phyloP scores from a whole-genome alignment of 2,113 vertebrate genomes.

The Heterochromis multidens region DNA sequence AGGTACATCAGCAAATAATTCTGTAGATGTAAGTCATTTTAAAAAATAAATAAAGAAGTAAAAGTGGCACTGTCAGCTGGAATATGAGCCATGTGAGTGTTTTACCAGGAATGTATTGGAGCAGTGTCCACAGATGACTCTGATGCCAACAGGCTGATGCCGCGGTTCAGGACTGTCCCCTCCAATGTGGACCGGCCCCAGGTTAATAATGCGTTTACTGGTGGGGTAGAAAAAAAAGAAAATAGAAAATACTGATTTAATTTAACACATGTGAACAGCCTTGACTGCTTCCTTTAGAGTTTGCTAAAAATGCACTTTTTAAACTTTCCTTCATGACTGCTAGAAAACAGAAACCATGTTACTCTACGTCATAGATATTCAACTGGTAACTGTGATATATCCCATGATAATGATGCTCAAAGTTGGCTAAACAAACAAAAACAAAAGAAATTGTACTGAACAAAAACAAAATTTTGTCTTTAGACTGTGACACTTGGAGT shows the following conservation, averaged over 20 bases:
- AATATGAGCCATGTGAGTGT: neutral
- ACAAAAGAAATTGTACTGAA: too few relatives aligned
- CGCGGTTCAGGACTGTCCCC: conserved; percentile 56
- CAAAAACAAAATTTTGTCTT: too few relatives aligned
- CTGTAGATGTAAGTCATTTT: neutral
- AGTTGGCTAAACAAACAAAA: too few relatives aligned
- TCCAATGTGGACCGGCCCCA: conserved; percentile 67
- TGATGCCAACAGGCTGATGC: conserved; percentile 59
- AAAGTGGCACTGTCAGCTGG: neutral
- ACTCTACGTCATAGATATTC: too few relatives aligned
- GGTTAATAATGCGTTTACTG: conserved; percentile 75
- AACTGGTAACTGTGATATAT: too few relatives aligned
- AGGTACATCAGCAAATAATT: neutral
- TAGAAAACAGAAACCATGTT: too few relatives aligned
- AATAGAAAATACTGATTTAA: neutral
- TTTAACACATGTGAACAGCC: neutral
- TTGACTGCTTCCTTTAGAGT: neutral
- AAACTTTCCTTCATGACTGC: neutral
- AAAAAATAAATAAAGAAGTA: neutral
- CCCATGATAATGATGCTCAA: too few relatives aligned
- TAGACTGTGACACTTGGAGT: too few relatives aligned
- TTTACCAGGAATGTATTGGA: conserved; percentile 70
- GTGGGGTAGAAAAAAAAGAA: neutral
- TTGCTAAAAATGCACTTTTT: neutral
- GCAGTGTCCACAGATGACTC: conserved; percentile 75